Evolutionary conservation across 2,113 vertebrate species (phyloP).

Genomic region (Forbesichthys agassizii): DNA sequence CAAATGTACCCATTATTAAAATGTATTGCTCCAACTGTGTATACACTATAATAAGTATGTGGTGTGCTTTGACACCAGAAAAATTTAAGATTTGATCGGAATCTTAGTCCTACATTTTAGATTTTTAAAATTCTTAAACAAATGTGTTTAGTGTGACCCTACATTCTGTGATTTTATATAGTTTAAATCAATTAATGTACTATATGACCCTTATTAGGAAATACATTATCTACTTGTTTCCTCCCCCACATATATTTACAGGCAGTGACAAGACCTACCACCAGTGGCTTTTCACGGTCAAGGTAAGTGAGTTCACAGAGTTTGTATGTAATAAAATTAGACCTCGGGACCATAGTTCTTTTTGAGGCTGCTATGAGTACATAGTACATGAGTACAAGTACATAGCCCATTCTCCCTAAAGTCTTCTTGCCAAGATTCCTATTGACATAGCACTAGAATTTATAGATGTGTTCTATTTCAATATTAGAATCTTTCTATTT

Average conservation of each 20-base stretch:
- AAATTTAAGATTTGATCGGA: neutral
- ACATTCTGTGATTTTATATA: too few species aligned
- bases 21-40: too few species aligned
- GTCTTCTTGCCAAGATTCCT: neutral
- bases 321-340: neutral
- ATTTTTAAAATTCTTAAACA: neutral
- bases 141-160: neutral
- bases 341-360: too few species aligned
- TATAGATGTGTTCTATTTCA: neutral
- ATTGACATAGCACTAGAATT: neutral
- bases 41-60: too few species aligned
- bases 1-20: too few species aligned
- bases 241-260: constrained; percentile 49
- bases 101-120: neutral
- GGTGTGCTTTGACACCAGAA: neutral
- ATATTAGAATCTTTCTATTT: neutral
- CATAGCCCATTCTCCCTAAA: too few species aligned
- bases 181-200: neutral
- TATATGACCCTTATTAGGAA: constrained; percentile 33
- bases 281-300: constrained; percentile 96
- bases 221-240: neutral
- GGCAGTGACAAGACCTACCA: constrained; percentile 95
- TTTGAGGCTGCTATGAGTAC: too few species aligned
- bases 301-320: constrained; percentile 78
- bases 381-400: too few species aligned